These are phyloP conservation scores for Leucoma salicis DNA, from an alignment of 2,888 invertebrate genomes.

Conservation along the genomic window DNA sequence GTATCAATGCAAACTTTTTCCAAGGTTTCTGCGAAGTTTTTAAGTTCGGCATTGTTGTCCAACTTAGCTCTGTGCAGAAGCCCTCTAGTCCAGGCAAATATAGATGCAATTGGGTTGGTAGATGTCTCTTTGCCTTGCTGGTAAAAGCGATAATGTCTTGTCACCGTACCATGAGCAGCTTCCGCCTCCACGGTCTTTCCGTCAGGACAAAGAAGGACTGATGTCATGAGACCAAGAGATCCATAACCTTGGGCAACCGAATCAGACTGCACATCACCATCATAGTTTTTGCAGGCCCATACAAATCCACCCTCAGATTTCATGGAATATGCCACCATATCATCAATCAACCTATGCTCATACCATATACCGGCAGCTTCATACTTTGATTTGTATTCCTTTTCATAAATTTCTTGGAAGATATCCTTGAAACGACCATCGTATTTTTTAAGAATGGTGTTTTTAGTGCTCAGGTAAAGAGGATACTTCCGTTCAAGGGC, in stretches of 20 bases:
- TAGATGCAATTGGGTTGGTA: slow-evolving; percentile 99
- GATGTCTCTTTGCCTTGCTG: slow-evolving; percentile 98
- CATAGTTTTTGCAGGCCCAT: slow-evolving; percentile 99
- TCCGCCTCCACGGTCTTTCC: slow-evolving; percentile 99
- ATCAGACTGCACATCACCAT: slow-evolving; percentile 99
- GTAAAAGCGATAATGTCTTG: slow-evolving; percentile 93
- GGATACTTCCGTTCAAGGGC: slow-evolving; percentile 93
- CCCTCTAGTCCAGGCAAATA: slow-evolving; percentile 99
- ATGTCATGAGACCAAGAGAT: slow-evolving; percentile 98
- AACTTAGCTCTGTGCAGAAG: slow-evolving; percentile 96
- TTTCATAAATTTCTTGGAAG: slow-evolving; percentile 96
- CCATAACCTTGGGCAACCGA: slow-evolving; percentile 98
- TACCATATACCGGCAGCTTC: slow-evolving; percentile 97
- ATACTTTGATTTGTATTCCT: slow-evolving; percentile 91
- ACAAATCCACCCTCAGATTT: slow-evolving; percentile 99
- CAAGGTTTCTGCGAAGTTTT: slow-evolving; percentile 91
- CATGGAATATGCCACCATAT: slow-evolving; percentile 99
- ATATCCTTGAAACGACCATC: slow-evolving; percentile 99
- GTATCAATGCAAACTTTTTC: slow-evolving; percentile 97
- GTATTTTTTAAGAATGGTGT: slow-evolving; percentile 97
- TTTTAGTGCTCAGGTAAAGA: slow-evolving; percentile 97
- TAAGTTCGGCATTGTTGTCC: slow-evolving; percentile 90
- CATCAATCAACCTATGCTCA: slow-evolving; percentile 98
- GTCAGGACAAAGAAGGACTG: slow-evolving; percentile 97
- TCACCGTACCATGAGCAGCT: slow-evolving; percentile 98